Evolutionary conservation across 2,113 vertebrate genomes (phyloP).

Genomic region (Psophia crepitans): DNA sequence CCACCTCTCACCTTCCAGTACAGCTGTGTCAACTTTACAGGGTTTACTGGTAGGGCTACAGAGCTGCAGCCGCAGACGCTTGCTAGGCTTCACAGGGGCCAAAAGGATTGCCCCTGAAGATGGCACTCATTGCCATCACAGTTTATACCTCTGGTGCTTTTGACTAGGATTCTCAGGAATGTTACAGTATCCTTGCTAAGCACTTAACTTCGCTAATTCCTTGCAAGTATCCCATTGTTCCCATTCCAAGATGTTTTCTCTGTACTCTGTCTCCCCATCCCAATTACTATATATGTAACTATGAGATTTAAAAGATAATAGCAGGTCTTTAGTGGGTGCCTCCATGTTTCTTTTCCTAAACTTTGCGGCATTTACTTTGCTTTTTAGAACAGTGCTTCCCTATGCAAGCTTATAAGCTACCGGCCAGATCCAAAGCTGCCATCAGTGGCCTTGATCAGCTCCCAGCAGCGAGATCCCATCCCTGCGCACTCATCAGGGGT

Average conservation of each 20-base stretch:
- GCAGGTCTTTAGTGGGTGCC: background rate
- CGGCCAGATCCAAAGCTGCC: background rate
- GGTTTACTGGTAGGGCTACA: background rate
- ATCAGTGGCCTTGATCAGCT: background rate
- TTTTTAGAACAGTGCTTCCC: background rate
- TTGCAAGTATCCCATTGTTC: background rate
- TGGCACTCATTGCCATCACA: background rate
- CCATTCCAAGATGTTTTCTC: background rate
- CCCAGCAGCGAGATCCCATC: background rate
- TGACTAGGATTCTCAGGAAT: background rate
- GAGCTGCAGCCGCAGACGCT: background rate
- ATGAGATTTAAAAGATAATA: background rate
- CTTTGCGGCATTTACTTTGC: background rate
- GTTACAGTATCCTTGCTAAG: background rate
- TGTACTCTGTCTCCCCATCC: background rate
- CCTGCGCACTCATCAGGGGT: rapidly evolving
- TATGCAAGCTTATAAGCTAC: background rate
- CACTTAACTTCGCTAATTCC: background rate
- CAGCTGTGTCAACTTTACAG: rapidly evolving
- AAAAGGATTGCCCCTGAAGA: background rate
- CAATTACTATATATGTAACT: background rate
- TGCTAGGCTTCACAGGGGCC: background rate
- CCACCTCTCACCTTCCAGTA: background rate
- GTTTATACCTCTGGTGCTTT: background rate
- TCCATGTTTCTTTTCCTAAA: background rate